Conservation (phyloP, 2,113 vertebrate genomes). For the Bettongia penicillata region DNA sequence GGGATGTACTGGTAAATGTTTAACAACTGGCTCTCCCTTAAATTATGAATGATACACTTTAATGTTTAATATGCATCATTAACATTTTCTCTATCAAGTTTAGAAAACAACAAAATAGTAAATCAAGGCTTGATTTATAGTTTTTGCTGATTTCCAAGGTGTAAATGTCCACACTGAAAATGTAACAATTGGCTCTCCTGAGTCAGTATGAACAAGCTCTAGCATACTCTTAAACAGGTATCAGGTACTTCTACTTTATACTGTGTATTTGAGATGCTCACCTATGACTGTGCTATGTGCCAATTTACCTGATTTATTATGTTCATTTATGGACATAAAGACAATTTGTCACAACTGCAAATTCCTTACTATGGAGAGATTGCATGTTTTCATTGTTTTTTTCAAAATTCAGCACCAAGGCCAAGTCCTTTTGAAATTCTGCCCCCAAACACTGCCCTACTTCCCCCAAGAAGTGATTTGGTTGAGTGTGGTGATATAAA, state of each 20-base stretch:
- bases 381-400: not conserved
- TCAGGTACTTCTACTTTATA: not conserved
- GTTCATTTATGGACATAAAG: not conserved
- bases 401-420: not conserved
- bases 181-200: not conserved
- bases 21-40: not conserved
- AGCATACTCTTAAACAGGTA: not conserved
- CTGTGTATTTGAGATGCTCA: not conserved
- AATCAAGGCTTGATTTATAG: not conserved
- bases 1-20: not conserved
- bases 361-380: not conserved
- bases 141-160: not conserved
- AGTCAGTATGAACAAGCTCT: not conserved
- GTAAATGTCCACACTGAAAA: not conserved
- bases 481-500: not conserved
- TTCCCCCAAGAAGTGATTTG: too few species aligned
- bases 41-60: not conserved
- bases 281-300: not conserved
- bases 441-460: too few species aligned
- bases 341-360: not conserved
- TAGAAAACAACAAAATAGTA: not conserved
- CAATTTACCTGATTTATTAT: not conserved
- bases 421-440: not conserved
- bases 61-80: not conserved
- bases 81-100: not conserved